phyloP scores from a whole-genome alignment of 2,888 invertebrate genomes.

The Himalopsyche tibetana region DNA sequence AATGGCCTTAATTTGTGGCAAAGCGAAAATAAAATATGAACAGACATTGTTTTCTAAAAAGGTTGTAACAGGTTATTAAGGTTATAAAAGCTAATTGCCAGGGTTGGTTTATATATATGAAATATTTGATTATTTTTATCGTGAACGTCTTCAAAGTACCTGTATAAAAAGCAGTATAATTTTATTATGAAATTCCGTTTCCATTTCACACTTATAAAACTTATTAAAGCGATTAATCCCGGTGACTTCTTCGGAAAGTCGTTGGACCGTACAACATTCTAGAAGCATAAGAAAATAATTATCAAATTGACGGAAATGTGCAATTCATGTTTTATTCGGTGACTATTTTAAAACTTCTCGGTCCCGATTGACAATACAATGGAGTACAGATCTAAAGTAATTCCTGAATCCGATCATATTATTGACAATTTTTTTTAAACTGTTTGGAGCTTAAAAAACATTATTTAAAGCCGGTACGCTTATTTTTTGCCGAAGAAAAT shows the following conservation, averaged over 20 bases:
- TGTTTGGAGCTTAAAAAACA: background rate
- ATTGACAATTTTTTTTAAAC: background rate
- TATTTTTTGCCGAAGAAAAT: background rate
- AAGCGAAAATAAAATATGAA: too few species aligned
- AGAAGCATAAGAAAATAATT: conserved; percentile 40
- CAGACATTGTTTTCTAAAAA: too few species aligned
- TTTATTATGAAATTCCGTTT: conserved; percentile 34
- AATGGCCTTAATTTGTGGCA: too few species aligned
- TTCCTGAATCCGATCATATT: conserved; percentile 6
- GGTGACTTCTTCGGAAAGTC: conserved; percentile 34
- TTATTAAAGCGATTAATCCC: conserved; percentile 43
- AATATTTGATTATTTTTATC: too few species aligned
- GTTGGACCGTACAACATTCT: conserved; percentile 35
- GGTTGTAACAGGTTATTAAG: too few species aligned
- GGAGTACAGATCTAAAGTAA: background rate
- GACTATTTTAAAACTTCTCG: conserved; percentile 34
- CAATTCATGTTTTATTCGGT: conserved; percentile 37
- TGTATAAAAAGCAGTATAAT: background rate
- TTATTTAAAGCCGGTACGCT: too few species aligned
- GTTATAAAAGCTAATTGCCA: too few species aligned
- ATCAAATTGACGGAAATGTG: conserved; percentile 41
- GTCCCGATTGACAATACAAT: background rate
- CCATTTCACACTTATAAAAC: conserved; percentile 47
- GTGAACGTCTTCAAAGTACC: too few species aligned
- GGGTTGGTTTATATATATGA: too few species aligned